Base-by-base conservation (phyloP, 2,113 vertebrate species). In the Casuarius casuarius region DNA sequence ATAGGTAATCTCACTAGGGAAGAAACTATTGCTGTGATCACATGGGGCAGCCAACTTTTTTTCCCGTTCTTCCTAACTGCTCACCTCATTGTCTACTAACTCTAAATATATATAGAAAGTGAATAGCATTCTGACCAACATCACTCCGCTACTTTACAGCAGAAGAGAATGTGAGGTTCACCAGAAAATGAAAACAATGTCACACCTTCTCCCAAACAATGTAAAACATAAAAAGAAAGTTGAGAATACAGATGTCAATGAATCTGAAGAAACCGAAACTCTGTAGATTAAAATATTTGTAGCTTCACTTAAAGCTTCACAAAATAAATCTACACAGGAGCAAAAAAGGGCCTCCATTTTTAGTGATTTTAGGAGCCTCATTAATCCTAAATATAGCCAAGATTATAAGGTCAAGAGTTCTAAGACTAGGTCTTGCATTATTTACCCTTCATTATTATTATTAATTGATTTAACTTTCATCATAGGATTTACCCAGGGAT, bases 391-490 rank as follows among this genome's bases (percentile, higher is more conserved):
- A 68, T 2, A 7, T 33, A 89, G 44, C 8, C 42, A 87, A 56
- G n/a, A 75, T 49, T 51, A 46, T 6, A 22, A 89, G 31, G 49
- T 59, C 38, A 72, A 90, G 42, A 68, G 66, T 49, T 31, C n/a
- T 70, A 91, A 87, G n/a, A 76, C 1, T 9, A 89, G 28, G 11
- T 68, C 7, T 92, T 87, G 67, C 4, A 19, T 21, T 70, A 85
- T 73, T 70, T 76, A 59, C 5, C 23, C 8, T 79, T 84, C 22
- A 87, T 82, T 84, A 65, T 59, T 84, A 74, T 77, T 66, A 82
- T 78, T 67, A 84, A 88, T 87, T 94, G 38, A 78, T 87, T 83
- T 91, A 79, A 40, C 70, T 81, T 73, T 84, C 42, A 87, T 35
- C 23, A n/a, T 38, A 23, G 46, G 9, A 56, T 84, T 70, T 48